These are phyloP conservation scores for Lordiphosa mommai DNA, from an alignment of 1,140 invertebrate species.

Conservation along the genomic window DNA sequence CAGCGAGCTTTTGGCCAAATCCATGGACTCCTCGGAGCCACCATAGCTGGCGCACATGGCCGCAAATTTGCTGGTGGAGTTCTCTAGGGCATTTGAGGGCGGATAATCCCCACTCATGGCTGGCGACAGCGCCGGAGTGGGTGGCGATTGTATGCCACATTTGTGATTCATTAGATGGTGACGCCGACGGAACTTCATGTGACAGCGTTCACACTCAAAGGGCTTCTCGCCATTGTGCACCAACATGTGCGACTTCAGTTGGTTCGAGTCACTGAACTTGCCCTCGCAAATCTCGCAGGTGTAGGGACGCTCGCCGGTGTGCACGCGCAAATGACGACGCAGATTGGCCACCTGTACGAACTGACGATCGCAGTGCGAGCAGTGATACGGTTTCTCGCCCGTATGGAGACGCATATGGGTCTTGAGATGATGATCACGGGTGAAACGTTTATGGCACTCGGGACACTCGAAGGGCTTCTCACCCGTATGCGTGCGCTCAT, in stretches of 20 bases:
- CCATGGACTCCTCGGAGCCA: slow-evolving; percentile 71
- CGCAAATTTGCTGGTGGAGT: slow-evolving; percentile 52
- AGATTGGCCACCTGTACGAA: slow-evolving; percentile 97
- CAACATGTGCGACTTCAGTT: slow-evolving; percentile 93
- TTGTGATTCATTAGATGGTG: slow-evolving; percentile 93
- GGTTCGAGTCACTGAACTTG: slow-evolving; percentile 96
- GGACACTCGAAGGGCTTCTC: slow-evolving; percentile 98
- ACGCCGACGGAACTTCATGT: slow-evolving; percentile 88
- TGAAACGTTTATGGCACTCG: slow-evolving; percentile 96
- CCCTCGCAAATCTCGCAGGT: slow-evolving; percentile 93
- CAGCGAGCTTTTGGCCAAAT: slow-evolving; percentile 43
- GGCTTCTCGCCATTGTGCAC: slow-evolving; percentile 95
- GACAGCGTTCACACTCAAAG: slow-evolving; percentile 89
- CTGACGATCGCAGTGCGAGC: slow-evolving; percentile 93
- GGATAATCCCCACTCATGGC: slow-evolving; percentile 62
- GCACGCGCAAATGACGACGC: slow-evolving; percentile 94
- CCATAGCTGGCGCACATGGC: slow-evolving; percentile 63
- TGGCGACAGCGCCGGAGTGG: slow-evolving; percentile 57
- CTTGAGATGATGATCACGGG: slow-evolving; percentile 96
- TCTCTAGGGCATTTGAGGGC: slow-evolving; percentile 39
- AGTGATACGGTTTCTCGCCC: slow-evolving; percentile 95
- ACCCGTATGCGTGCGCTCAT: slow-evolving; percentile 97
- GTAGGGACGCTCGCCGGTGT: slow-evolving; percentile 97
- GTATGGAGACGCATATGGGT: slow-evolving; percentile 96
- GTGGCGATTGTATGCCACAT: slow-evolving; percentile 83